Percentiles rank a stretch among this genome's conserved stretches.
These are phyloP conservation scores for Tangara arthus DNA, from an alignment of 2,797 vertebrate species.

Conservation along the genomic window DNA sequence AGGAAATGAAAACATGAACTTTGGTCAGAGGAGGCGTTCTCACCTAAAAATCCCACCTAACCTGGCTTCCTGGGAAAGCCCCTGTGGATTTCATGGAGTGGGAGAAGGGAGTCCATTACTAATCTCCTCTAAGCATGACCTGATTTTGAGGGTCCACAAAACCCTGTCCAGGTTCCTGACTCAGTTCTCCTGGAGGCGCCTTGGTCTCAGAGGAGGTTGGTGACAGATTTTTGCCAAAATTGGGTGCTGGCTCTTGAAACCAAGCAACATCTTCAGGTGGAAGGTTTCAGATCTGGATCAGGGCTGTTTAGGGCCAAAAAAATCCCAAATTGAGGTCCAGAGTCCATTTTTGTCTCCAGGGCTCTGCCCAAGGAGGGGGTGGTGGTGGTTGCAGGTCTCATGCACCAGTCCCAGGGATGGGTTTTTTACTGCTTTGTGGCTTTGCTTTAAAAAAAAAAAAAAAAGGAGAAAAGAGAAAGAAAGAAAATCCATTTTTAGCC, in stretches of 20 bases:
- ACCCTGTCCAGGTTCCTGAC: not conserved
- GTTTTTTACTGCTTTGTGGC: not conserved
- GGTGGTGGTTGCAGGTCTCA: not conserved
- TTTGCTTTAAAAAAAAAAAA: not conserved
- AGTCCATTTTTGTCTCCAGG: not conserved
- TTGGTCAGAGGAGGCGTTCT: not conserved
- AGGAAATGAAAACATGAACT: too few relatives aligned
- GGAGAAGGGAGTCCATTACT: not conserved
- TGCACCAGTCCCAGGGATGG: not conserved
- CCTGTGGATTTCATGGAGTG: not conserved
- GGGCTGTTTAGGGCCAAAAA: not conserved
- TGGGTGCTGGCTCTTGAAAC: not conserved
- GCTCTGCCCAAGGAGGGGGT: not conserved
- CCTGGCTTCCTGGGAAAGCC: not conserved
- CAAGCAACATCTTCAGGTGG: accelerated
- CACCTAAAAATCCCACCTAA: not conserved
- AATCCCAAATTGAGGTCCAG: not conserved
- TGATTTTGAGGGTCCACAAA: not conserved
- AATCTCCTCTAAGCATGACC: not conserved
- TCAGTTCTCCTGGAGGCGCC: not conserved
- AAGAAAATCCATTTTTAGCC: not conserved
- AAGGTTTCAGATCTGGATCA: not conserved
- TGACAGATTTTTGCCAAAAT: not conserved
- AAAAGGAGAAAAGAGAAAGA: too few relatives aligned
- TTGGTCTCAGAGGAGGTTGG: not conserved